Percentiles rank a stretch among this genome's conserved stretches.
These are phyloP conservation scores for Picathartes gymnocephalus DNA, from an alignment of 2,113 vertebrate species.

Conservation along the genomic window DNA sequence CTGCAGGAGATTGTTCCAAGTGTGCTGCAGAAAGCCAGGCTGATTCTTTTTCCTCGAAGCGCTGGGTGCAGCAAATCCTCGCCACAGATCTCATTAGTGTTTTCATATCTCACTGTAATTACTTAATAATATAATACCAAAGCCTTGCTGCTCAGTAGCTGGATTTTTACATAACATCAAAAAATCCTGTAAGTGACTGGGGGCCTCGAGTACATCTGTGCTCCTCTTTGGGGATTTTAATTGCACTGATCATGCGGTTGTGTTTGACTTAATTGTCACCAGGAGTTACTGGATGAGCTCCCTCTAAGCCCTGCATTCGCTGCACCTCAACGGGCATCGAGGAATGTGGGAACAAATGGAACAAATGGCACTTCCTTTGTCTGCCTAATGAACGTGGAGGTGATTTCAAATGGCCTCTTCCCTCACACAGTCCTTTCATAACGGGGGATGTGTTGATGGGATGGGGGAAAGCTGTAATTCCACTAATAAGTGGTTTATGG, in stretches of 20 bases:
- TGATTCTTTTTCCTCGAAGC: not conserved
- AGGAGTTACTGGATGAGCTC: not conserved
- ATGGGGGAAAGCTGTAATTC: not conserved
- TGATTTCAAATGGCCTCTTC: not conserved
- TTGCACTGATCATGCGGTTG: slow-evolving; percentile 16
- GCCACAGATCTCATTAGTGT: not conserved
- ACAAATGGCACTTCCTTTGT: slow-evolving; percentile 7
- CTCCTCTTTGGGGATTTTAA: slow-evolving; percentile 47
- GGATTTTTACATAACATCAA: slow-evolving; percentile 39
- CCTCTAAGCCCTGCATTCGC: not conserved
- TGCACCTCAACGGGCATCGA: not conserved
- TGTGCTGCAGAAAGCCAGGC: not conserved
- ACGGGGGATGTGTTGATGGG: not conserved
- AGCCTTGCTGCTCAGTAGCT: slow-evolving; percentile 16
- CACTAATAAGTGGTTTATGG: not conserved
- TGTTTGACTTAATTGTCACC: slow-evolving; percentile 45
- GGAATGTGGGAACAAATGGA: not conserved
- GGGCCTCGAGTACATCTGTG: slow-evolving; percentile 13
- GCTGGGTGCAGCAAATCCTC: not conserved
- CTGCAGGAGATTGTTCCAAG: not conserved
- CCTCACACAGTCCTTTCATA: not conserved
- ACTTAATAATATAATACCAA: slow-evolving; percentile 43
- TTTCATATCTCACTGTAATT: slow-evolving; percentile 50
- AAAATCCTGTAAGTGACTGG: slow-evolving; percentile 30
- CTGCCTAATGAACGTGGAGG: not conserved